phyloP scores from a whole-genome alignment of 2,888 invertebrate genomes.

The Heteropelma amictum region DNA sequence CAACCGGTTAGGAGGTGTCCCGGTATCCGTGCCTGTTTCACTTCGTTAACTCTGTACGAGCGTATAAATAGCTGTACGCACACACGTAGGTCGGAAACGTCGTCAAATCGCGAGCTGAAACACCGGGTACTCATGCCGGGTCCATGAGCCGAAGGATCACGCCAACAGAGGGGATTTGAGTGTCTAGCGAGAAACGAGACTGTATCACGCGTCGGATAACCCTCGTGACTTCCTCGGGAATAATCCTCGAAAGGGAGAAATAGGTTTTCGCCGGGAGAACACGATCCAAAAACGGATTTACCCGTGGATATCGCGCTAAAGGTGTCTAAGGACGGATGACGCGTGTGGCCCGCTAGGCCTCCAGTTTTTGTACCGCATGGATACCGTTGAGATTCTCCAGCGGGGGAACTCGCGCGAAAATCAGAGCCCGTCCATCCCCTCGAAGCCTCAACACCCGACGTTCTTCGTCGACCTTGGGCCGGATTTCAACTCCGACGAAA shows the following conservation, averaged over 20 bases:
- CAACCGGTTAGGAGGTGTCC: constrained; percentile 44
- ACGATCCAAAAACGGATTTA: constrained; percentile 23
- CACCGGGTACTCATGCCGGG: neutral
- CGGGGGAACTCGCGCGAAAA: too few species aligned
- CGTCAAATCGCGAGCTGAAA: constrained; percentile 15
- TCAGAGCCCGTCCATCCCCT: too few species aligned
- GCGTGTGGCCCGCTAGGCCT: constrained; percentile 44
- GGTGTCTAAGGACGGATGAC: neutral
- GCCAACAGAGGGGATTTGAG: neutral
- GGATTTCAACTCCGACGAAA: constrained; percentile 61
- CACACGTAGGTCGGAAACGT: too few species aligned
- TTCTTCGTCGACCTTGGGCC: neutral
- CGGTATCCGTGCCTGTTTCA: neutral
- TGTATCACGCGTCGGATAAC: constrained; percentile 8
- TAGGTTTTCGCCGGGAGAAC: neutral
- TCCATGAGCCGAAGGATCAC: neutral
- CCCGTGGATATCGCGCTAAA: constrained; percentile 1
- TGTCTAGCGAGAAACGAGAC: neutral
- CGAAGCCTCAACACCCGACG: too few species aligned
- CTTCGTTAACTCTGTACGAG: constrained; percentile 11
- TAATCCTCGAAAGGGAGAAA: constrained; percentile 36
- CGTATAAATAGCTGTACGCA: constrained; percentile 42
- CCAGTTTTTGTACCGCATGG: too few species aligned
- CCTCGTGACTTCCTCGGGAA: neutral
- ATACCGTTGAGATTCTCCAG: too few species aligned